A percentile compares a stretch with the other conserved stretches of the same genome.
phyloP scores from a whole-genome alignment of 1,140 invertebrate genomes.

The Dysdera silvatica region DNA sequence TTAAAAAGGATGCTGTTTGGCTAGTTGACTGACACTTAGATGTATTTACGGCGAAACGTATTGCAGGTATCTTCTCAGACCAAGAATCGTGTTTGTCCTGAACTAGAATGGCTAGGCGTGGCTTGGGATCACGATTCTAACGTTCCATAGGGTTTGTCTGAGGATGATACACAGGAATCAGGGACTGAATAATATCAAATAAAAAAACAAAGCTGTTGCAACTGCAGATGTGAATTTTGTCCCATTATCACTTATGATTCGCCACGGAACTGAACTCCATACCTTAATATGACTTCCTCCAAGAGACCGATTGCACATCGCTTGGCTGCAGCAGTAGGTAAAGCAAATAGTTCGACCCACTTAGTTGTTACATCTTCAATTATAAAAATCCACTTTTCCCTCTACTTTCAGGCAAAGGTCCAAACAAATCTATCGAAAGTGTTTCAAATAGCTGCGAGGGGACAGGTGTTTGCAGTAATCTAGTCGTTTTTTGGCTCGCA shows the following conservation, averaged over 20 bases:
- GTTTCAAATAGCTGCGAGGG: background rate
- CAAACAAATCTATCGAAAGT: slow-evolving; percentile 1
- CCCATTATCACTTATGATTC: slow-evolving; percentile 11
- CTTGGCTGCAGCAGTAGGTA: background rate
- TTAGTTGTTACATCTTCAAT: background rate
- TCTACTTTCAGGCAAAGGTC: background rate
- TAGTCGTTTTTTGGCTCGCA: background rate
- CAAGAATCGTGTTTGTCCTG: too few species aligned
- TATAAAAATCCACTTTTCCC: background rate
- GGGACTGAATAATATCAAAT: background rate
- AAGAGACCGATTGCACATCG: background rate
- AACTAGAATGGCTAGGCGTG: background rate
- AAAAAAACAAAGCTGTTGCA: background rate
- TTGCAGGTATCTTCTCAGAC: too few species aligned
- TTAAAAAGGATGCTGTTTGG: too few species aligned
- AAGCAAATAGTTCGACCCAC: background rate
- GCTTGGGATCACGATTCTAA: background rate
- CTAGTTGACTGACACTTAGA: too few species aligned
- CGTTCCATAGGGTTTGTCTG: background rate
- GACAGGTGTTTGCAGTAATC: background rate
- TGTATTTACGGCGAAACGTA: too few species aligned
- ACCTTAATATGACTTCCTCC: slow-evolving; percentile 7
- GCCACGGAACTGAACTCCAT: background rate
- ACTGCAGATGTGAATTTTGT: background rate
- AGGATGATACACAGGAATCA: background rate